Percentiles rank a stretch among this genome's conserved stretches.
Conservation (phyloP, 2,888 invertebrate species). For the Archips xylosteana region DNA sequence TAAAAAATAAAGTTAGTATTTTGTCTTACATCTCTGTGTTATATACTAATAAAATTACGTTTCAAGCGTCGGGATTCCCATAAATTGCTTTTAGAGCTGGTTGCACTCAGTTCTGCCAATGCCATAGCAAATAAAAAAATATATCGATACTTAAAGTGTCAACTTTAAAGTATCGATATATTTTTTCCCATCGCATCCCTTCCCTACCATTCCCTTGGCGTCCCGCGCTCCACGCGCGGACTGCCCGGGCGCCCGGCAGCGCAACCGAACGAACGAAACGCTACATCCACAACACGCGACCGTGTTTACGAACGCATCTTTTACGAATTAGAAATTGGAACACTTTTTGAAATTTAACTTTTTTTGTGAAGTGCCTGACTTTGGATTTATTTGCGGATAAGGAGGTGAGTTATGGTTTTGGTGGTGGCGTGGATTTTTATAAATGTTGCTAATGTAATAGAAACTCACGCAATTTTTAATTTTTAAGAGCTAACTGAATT, state of each 20-base stretch:
- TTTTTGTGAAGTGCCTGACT: conserved; percentile 59
- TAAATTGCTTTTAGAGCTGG: no score
- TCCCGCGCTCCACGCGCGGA: conserved; percentile 60
- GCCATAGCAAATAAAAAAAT: no score
- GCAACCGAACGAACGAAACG: conserved; percentile 81
- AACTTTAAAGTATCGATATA: conserved; percentile 51
- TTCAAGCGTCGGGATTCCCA: no score
- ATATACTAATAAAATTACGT: no score
- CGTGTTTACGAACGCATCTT: conserved; percentile 72
- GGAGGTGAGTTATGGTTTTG: conserved; percentile 52
- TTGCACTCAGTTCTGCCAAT: no score
- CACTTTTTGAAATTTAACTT: conserved; percentile 47
- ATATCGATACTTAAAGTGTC: no score
- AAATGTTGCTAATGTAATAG: background rate
- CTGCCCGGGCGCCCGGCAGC: conserved; percentile 81
- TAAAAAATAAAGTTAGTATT: background rate
- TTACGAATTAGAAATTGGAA: conserved; percentile 45
- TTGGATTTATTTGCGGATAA: conserved; percentile 58
- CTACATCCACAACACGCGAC: conserved; percentile 66
- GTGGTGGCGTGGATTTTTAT: background rate
- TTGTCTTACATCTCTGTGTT: background rate
- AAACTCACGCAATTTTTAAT: background rate
- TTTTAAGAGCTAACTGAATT: no score
- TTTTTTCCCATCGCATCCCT: conserved; percentile 56
- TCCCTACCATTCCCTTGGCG: conserved; percentile 59